Percentiles rank a stretch among this genome's conserved stretches.
Evolutionary conservation across 2,888 invertebrate species (phyloP).

Genomic region (Junonia oenone): DNA sequence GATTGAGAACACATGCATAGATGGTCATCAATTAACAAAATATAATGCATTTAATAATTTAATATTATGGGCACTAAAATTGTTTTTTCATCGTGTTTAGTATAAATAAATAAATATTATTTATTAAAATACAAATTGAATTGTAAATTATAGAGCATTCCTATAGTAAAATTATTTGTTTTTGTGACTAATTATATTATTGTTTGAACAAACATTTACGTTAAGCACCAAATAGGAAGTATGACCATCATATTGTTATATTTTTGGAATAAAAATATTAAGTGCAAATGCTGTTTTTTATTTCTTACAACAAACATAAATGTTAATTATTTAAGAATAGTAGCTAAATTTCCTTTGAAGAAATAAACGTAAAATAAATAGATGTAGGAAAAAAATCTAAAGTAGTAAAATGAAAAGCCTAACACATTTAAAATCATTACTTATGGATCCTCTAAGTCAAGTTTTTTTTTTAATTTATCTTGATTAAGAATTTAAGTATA

Average conservation of each 20-base stretch:
- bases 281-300: conserved; percentile 5
- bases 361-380: too few species aligned
- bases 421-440: too few species aligned
- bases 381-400: too few species aligned
- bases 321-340: too few species aligned
- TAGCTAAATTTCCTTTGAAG: too few species aligned
- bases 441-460: too few species aligned
- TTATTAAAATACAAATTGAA: neutral
- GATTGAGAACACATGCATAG: neutral
- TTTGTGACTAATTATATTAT: neutral
- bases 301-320: neutral
- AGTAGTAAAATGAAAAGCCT: too few species aligned
- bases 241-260: conserved; percentile 44
- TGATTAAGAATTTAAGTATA: too few species aligned
- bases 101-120: neutral
- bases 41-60: neutral
- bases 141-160: neutral
- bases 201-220: neutral
- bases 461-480: too few species aligned
- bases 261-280: conserved; percentile 55
- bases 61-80: neutral
- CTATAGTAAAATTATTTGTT: neutral
- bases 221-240: conserved; percentile 10
- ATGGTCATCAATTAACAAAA: neutral
- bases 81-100: neutral